Evolutionary conservation across 2,797 vertebrate genomes (phyloP).

Genomic region (Sebastes itinus): DNA sequence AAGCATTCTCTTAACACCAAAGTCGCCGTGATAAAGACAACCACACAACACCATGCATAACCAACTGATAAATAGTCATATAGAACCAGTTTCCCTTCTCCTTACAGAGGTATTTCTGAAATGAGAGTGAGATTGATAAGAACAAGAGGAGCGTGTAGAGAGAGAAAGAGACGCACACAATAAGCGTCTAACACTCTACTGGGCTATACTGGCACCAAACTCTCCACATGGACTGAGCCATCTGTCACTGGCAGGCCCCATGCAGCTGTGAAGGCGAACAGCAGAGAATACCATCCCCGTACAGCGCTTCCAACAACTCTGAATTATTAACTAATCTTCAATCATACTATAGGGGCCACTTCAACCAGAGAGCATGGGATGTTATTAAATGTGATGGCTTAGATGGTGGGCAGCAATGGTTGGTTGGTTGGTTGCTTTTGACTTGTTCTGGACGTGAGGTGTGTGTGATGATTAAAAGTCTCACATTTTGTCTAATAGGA

Average conservation of each 20-base stretch:
- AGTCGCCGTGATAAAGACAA: neutral
- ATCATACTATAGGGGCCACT: slow-evolving; percentile 40
- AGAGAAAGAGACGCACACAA: slow-evolving; percentile 2
- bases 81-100: neutral
- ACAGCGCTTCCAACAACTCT: slow-evolving; percentile 62
- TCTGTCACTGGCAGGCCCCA: slow-evolving; percentile 76
- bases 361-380: slow-evolving; percentile 37
- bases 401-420: neutral
- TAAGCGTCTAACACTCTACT: slow-evolving; percentile 43
- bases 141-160: neutral
- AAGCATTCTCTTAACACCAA: neutral
- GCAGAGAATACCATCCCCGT: slow-evolving; percentile 50
- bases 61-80: neutral
- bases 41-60: neutral
- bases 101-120: neutral
- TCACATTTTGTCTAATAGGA: neutral
- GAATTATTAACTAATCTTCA: slow-evolving; percentile 77
- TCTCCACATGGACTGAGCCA: slow-evolving; percentile 67
- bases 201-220: slow-evolving; percentile 41
- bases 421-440: neutral
- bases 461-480: neutral
- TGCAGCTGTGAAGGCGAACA: slow-evolving; percentile 76
- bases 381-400: slow-evolving; percentile 35
- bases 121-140: neutral
- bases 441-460: neutral